A percentile compares a stretch with the other conserved stretches of the same genome.
Conservation (phyloP, 2,888 invertebrate genomes). For the Pseudococcus longispinus region DNA sequence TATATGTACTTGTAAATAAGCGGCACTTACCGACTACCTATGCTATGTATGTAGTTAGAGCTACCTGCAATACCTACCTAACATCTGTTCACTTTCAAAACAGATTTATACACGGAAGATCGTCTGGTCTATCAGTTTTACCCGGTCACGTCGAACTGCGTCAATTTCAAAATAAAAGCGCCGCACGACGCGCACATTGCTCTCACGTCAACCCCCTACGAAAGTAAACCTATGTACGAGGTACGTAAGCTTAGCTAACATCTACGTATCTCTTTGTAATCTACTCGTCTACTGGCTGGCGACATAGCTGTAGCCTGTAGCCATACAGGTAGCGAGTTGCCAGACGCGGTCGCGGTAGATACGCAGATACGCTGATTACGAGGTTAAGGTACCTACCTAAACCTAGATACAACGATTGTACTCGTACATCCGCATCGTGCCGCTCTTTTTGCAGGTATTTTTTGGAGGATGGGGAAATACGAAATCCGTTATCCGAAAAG, state of each 20-base stretch:
- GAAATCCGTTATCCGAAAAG: conserved; percentile 82
- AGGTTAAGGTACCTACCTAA: too few relatives aligned
- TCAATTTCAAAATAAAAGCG: conserved; percentile 81
- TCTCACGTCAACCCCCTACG: conserved; percentile 74
- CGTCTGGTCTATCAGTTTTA: conserved; percentile 83
- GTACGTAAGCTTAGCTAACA: conserved; percentile 62
- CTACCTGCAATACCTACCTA: too few relatives aligned
- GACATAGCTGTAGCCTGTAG: not conserved
- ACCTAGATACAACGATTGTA: too few relatives aligned
- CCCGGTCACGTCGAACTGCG: conserved; percentile 72
- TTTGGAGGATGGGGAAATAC: conserved; percentile 88
- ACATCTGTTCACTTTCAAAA: too few relatives aligned
- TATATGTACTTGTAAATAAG: too few relatives aligned
- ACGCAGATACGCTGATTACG: too few relatives aligned
- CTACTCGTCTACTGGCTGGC: not conserved
- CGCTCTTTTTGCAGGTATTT: conserved; percentile 68
- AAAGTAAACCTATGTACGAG: conserved; percentile 82
- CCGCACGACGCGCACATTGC: conserved; percentile 86
- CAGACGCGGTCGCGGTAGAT: too few relatives aligned
- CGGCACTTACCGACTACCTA: too few relatives aligned
- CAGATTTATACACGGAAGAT: conserved; percentile 82
- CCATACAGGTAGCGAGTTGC: too few relatives aligned
- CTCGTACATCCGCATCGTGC: too few relatives aligned
- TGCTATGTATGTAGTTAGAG: too few relatives aligned
- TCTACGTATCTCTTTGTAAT: not conserved